Evolutionary conservation across 1,140 invertebrate genomes (phyloP), one percentile per base, ranked within the genome.

Genomic region (Glomeris maerens): DNA sequence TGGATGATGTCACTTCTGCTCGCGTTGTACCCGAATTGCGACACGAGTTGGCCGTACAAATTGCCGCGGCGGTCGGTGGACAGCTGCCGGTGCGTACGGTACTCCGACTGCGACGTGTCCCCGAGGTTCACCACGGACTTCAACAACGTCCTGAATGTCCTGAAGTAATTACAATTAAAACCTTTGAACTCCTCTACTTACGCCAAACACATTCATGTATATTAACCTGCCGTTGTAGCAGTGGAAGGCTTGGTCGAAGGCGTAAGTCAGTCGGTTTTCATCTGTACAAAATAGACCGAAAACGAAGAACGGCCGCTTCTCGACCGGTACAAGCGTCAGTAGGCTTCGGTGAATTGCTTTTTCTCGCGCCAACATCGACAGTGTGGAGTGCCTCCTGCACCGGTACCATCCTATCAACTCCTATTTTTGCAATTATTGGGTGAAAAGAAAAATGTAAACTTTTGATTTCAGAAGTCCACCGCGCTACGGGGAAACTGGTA

Each of bases 381-480:
- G 20, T 4, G 45, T 26, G 17, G 45, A 4, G 20, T 46, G 26
- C 5, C 26, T 36, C 20, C 45, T 23, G 17, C 17, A 46, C 20
- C 45, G 45, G 20, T 26, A 46, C 45, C 45, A 46, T 10, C 45
- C 45, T 14, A 46, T 27, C 4, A 46, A 4, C 10, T 46, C 20
- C 45, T 46, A n/a, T n/a, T n/a, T n/a, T n/a, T n/a, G n/a, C n/a
- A n/a, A n/a, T n/a, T n/a, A n/a, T n/a, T n/a, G n/a, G n/a, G n/a
- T n/a, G n/a, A n/a, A n/a, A n/a, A n/a, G n/a, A n/a, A n/a, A n/a
- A n/a, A n/a, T n/a, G n/a, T n/a, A n/a, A n/a, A n/a, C n/a, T n/a
- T n/a, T n/a, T n/a, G n/a, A n/a, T n/a, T n/a, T n/a, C n/a, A n/a
- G n/a, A n/a, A n/a, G n/a, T n/a, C n/a, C n/a, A n/a, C n/a, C n/a